Base-by-base conservation (phyloP, 2,797 vertebrate genomes). In the Okamejei kenojei region DNA sequence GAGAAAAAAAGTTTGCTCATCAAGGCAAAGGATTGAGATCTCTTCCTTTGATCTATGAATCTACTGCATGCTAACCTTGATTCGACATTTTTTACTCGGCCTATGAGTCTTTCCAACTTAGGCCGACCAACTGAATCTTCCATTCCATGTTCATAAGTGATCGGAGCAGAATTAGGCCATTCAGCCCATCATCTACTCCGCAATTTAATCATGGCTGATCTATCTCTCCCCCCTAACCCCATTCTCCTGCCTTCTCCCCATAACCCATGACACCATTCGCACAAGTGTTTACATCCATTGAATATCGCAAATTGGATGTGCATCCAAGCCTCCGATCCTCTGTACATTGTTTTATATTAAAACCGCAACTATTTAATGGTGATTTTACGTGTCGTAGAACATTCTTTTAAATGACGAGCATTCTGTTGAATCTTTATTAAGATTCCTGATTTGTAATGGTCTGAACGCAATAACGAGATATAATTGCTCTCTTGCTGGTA, bases 331-430 rank as follows among this genome's bases (percentile, higher is more conserved):
- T 26, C 63, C 26, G 90, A 91, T 38, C 26, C 26, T 73, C 2
- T 65, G 6, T 73, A 10, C 1, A 29, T 29, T 74, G 90, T 91
- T 91, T 91, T 91, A 91, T 73, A 54, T 91, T 91, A 91, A 91
- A 91, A 91, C 90, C 11, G 26, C 4, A 2, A 4, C 63, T 23
- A 86, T 61, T 86, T 61, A 63, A 15, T 86, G 82, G 63, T n/a
- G 17, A 32, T 65, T 86, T 17, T 86, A 86, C 61, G 68, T 91
- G 73, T 26, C 26, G 68, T 74, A 54, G 68, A 38, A 84, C 38
- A 74, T 91, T 91, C 32, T 91, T 73, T 91, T 65, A 65, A 74
- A 15, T 73, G 7, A 38, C 1, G 2, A 90, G 0, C 10, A 45
- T 29, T 35, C 7, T 91, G 21, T 45, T 45, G 90, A 91, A 91